phyloP scores from a whole-genome alignment of 1,140 invertebrate species.

The Trissolcus basalis region DNA sequence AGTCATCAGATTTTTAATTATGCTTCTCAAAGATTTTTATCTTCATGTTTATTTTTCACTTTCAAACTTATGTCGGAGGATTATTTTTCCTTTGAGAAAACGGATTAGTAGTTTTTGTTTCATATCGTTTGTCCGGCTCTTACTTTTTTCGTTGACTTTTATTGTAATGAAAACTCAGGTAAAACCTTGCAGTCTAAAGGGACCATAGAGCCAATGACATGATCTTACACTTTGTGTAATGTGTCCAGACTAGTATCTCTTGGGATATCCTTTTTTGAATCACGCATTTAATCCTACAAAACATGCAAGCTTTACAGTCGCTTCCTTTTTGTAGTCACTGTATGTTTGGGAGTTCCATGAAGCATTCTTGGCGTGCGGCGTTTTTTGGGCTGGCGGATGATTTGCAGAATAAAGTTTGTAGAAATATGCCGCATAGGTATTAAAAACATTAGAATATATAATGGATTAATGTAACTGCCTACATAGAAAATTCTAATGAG shows the following conservation, averaged over 20 bases:
- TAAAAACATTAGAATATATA: too few relatives aligned
- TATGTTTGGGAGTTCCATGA: constrained; percentile 25
- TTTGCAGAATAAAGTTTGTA: too few relatives aligned
- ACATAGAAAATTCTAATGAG: too few relatives aligned
- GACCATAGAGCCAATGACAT: constrained; percentile 63
- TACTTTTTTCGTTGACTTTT: constrained; percentile 26
- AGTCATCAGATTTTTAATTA: too few relatives aligned
- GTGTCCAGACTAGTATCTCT: constrained; percentile 57
- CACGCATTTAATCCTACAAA: constrained; percentile 68
- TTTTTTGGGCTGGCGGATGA: too few relatives aligned
- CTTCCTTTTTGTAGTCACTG: constrained; percentile 44
- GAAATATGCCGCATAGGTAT: too few relatives aligned
- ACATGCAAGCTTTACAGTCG: constrained; percentile 56
- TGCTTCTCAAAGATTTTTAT: too few relatives aligned
- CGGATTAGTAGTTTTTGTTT: constrained; percentile 26
- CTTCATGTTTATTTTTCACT: too few relatives aligned
- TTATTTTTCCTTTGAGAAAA: constrained; percentile 10
- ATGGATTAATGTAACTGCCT: too few relatives aligned
- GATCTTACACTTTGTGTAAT: constrained; percentile 70
- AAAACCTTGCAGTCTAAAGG: constrained; percentile 61
- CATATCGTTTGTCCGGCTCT: constrained; percentile 21
- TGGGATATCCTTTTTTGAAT: constrained; percentile 70
- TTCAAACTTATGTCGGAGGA: too few relatives aligned
- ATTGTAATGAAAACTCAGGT: constrained; percentile 60
- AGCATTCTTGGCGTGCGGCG: too few relatives aligned